Percentiles rank a stretch among this genome's conserved stretches.
Conservation (phyloP, 2,888 invertebrate species). For the Tromatobia lineatoria region DNA sequence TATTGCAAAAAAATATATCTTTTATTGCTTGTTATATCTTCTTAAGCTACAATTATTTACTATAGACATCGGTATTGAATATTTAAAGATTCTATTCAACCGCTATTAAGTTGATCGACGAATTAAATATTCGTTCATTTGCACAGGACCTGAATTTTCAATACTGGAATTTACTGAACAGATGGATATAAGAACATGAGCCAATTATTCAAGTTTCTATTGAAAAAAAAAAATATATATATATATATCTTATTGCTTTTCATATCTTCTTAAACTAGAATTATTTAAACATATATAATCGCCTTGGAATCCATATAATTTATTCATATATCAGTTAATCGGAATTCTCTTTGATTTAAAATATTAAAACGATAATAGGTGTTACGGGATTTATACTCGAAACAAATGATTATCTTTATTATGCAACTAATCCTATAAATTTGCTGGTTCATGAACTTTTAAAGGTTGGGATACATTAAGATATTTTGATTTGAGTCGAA, state of each 20-base stretch:
- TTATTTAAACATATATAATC: too few species aligned
- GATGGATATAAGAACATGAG: not conserved
- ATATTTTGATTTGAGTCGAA: not conserved
- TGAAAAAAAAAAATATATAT: too few species aligned
- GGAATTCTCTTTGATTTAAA: too few species aligned
- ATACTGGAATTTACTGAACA: not conserved
- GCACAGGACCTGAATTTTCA: not conserved
- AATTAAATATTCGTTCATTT: not conserved
- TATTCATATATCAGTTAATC: too few species aligned
- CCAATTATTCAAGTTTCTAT: not conserved
- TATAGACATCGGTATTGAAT: constrained; percentile 2
- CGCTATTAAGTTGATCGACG: not conserved
- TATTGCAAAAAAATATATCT: too few species aligned
- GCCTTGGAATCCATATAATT: too few species aligned
- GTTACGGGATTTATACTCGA: too few species aligned
- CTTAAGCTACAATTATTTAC: constrained; percentile 23
- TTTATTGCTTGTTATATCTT: constrained; percentile 35
- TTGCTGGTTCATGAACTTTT: constrained; percentile 20
- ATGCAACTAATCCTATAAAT: constrained; percentile 7
- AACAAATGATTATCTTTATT: too few species aligned
- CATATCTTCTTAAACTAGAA: constrained; percentile 37
- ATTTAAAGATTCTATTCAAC: not conserved
- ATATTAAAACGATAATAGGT: too few species aligned
- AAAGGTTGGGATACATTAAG: not conserved
- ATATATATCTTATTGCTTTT: not conserved